phyloP scores from a whole-genome alignment of 2,797 vertebrate species.

The Hypotaenidia philippensis region DNA sequence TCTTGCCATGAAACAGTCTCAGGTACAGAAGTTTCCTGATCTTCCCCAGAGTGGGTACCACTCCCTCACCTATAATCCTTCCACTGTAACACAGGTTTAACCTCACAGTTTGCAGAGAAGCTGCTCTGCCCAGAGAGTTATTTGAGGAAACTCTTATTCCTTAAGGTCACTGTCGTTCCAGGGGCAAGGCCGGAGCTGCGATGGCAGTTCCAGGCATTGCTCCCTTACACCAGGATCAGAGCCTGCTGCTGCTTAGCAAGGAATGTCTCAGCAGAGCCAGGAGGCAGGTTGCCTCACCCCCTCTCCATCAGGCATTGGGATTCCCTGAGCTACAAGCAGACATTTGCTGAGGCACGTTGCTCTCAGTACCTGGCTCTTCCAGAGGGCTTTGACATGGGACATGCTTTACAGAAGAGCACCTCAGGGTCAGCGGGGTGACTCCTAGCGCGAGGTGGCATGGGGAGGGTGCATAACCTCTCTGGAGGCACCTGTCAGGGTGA shows the following conservation, averaged over 20 bases:
- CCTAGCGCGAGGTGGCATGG: fast-evolving
- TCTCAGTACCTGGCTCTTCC: not conserved
- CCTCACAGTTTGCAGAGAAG: not conserved
- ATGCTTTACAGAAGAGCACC: not conserved
- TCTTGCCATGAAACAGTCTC: not conserved
- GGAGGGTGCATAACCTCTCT: not conserved
- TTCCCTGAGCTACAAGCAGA: not conserved
- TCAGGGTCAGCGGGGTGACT: not conserved
- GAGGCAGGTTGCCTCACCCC: not conserved
- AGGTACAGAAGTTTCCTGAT: not conserved
- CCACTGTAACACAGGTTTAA: not conserved
- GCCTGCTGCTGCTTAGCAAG: not conserved
- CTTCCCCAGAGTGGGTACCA: not conserved
- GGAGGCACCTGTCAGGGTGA: not conserved
- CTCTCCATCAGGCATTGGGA: not conserved
- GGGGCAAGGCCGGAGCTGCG: not conserved
- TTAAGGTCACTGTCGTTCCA: not conserved
- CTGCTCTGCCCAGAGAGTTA: not conserved
- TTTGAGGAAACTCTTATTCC: not conserved
- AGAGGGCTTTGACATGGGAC: not conserved
- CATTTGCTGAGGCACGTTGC: not conserved
- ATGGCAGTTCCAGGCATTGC: not conserved
- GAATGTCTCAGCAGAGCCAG: not conserved
- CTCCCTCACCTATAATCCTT: not conserved
- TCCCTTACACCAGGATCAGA: not conserved